phyloP scores from a whole-genome alignment of 2,113 vertebrate genomes.

The Forbesichthys agassizii region DNA sequence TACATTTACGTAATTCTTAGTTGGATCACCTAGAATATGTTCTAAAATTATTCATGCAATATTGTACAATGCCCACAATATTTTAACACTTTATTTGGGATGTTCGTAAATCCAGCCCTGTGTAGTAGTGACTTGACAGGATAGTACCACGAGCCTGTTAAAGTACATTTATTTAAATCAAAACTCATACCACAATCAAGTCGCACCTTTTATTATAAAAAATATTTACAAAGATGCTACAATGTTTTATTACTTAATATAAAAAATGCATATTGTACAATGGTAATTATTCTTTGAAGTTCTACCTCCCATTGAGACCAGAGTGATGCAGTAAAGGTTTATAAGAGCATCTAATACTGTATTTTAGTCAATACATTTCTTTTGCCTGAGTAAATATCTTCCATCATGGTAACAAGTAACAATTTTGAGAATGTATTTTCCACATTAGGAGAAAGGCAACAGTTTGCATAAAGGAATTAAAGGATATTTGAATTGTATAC shows the following conservation, averaged over 20 bases:
- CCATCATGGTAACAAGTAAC: slow-evolving; percentile 55
- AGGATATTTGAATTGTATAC: slow-evolving; percentile 69
- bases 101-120: too few relatives aligned
- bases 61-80: too few relatives aligned
- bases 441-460: slow-evolving; percentile 72
- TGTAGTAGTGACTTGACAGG: too few relatives aligned
- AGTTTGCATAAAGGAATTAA: slow-evolving; percentile 75
- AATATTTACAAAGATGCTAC: slow-evolving; percentile 83
- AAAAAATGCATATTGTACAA: slow-evolving; percentile 82
- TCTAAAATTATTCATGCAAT: too few relatives aligned
- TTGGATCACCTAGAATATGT: too few relatives aligned
- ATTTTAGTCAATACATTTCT: slow-evolving; percentile 65
- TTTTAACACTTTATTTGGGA: too few relatives aligned
- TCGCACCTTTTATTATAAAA: slow-evolving; percentile 82
- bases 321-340: slow-evolving; percentile 71
- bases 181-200: slow-evolving; percentile 33
- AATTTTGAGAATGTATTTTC: slow-evolving; percentile 65
- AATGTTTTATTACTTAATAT: slow-evolving; percentile 75
- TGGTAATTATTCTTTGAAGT: slow-evolving; percentile 77
- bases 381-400: slow-evolving; percentile 78
- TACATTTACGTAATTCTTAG: too few relatives aligned
- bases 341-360: slow-evolving; percentile 74
- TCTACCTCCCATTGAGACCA: slow-evolving; percentile 75
- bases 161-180: neutral
- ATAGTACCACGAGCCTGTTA: too few relatives aligned